Evolutionary conservation across 2,797 vertebrate species (phyloP), one percentile per base, ranked within the genome.

Genomic region (Mormyrus proboscirostris): DNA sequence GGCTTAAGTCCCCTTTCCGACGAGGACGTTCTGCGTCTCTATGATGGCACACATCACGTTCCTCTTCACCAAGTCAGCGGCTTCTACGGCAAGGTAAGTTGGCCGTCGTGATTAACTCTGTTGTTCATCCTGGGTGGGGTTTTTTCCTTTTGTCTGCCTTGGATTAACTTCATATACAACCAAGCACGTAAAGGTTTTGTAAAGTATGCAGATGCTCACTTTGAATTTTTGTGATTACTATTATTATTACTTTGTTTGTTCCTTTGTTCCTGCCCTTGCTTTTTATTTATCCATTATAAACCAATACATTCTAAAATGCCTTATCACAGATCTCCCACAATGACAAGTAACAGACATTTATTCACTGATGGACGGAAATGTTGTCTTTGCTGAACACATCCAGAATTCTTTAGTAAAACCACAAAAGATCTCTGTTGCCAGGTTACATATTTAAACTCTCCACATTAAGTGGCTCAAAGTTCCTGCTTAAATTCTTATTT

Each of bases 31-130:
- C 93, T 95, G 89, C 88, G 94, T 88, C 93, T 97, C 44, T 97
- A 95, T n/a, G 95, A 96, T 0, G 97, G 97, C 14, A 97, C 96
- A 2, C 95, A 92, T 90, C 97, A 97, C 57, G 91, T 97, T 86
- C 97, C 97, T 1, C 94, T 97, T 29, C 93, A 96, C 87, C 95
- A 96, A 93, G 96, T 96, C 93, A 97, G 96, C 87, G 97, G 96
- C 79, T 97, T 97, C 94, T 97, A 97, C 88, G 97, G 97, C 90
- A 97, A 97, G 96, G 85, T 53, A 22, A 87, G 85, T 87, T 33
- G 9, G n/a, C 4, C 6, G 85, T 7, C 12, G 14, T 59, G 3
- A 19, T 87, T 57, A 87, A 8, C 1, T 14, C 85, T 7, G 50
- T 14, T 9, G 29, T 7, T 2, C 14, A 19, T 79, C 19, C 16